These are phyloP conservation scores for Trialeurodes vaporariorum DNA, from an alignment of 1,140 invertebrate species.

Conservation along the genomic window DNA sequence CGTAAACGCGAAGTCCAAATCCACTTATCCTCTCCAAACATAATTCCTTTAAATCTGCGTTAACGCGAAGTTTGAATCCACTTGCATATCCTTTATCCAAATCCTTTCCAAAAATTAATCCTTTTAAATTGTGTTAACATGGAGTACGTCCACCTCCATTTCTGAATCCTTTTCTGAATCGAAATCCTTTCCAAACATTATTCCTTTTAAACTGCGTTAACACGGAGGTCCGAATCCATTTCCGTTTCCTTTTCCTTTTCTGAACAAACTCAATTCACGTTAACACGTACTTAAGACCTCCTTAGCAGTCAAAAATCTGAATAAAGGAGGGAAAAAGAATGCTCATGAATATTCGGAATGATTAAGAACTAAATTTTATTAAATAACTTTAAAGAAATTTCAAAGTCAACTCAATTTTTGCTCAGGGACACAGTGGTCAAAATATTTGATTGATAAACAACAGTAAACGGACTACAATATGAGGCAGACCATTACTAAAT, in stretches of 20 bases:
- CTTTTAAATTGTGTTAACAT: not conserved
- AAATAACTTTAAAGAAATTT: too few relatives aligned
- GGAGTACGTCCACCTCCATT: too few relatives aligned
- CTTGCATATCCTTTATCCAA: not conserved
- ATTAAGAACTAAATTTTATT: too few relatives aligned
- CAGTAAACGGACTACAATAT: too few relatives aligned
- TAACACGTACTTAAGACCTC: not conserved
- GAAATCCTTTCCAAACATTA: not conserved
- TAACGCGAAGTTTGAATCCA: not conserved
- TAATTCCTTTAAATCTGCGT: not conserved
- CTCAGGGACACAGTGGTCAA: too few relatives aligned
- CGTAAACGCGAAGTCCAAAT: not conserved
- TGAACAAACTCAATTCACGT: not conserved
- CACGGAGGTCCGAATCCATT: not conserved
- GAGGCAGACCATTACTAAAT: too few relatives aligned
- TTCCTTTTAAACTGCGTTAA: not conserved
- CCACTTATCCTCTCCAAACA: not conserved
- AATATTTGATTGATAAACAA: too few relatives aligned
- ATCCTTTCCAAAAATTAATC: not conserved
- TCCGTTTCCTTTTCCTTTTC: not conserved
- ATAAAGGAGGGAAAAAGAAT: not conserved
- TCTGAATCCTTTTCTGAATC: too few relatives aligned
- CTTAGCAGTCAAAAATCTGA: not conserved
- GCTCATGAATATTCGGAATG: not conserved
- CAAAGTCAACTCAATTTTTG: too few relatives aligned